Evolutionary conservation across 2,797 vertebrate genomes (phyloP).

Genomic region (Rhyacichthys aspro): DNA sequence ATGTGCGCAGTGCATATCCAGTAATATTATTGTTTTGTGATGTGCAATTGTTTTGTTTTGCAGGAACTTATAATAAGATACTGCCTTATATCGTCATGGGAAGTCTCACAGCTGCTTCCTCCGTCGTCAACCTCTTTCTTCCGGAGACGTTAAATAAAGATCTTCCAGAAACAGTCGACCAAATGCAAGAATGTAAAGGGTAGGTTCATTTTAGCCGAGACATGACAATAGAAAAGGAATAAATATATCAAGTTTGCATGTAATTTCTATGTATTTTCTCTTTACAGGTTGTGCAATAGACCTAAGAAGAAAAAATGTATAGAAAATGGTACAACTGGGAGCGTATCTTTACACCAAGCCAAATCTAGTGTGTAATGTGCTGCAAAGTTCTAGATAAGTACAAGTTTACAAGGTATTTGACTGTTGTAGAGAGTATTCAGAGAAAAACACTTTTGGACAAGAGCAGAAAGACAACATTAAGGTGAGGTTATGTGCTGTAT

Average conservation of each 20-base stretch:
- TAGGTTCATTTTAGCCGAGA: constrained; percentile 46
- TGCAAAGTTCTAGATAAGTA: constrained; percentile 8
- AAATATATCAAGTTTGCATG: background rate
- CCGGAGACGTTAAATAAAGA: constrained; percentile 89
- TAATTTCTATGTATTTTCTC: background rate
- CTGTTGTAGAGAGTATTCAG: too few species aligned
- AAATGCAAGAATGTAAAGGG: constrained; percentile 89
- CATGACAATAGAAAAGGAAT: too few species aligned
- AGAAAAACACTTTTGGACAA: too few species aligned
- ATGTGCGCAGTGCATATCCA: too few species aligned
- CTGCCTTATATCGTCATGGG: constrained; percentile 95
- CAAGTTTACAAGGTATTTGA: too few species aligned
- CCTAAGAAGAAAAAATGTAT: constrained; percentile 43
- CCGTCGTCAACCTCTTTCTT: constrained; percentile 88
- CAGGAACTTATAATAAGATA: constrained; percentile 88
- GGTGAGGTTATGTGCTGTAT: too few species aligned
- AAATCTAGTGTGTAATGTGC: constrained; percentile 33
- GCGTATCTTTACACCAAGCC: constrained; percentile 17
- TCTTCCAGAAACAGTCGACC: constrained; percentile 91
- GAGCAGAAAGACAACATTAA: too few species aligned
- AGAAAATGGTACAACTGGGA: constrained; percentile 38
- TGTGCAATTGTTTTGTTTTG: constrained; percentile 15
- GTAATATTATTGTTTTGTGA: background rate
- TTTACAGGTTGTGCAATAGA: constrained; percentile 52
- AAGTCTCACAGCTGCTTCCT: constrained; percentile 87